Evolutionary conservation across 2,797 vertebrate species (phyloP).

Genomic region (Scomberomorus guttatus): DNA sequence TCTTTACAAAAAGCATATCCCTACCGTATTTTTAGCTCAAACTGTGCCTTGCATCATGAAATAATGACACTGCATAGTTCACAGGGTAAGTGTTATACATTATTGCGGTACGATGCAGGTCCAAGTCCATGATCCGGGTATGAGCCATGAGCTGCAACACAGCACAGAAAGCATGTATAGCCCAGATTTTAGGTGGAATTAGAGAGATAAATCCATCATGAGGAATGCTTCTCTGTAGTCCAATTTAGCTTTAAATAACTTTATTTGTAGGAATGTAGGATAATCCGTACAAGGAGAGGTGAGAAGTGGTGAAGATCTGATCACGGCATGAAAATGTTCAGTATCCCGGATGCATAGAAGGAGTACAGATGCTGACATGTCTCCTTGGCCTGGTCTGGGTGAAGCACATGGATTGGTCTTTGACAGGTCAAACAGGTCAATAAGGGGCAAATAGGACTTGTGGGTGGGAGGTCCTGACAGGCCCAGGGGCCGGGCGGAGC

Average conservation of each 20-base stretch:
- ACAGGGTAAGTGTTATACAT: conserved; percentile 89
- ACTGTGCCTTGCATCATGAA: conserved; percentile 87
- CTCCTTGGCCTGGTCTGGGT: conserved; percentile 35
- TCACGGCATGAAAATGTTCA: conserved; percentile 23
- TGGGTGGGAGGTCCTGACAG: conserved; percentile 95
- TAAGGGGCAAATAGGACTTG: conserved; percentile 95
- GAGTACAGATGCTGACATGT: conserved; percentile 17
- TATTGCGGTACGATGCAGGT: conserved; percentile 92
- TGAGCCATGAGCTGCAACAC: conserved; percentile 31
- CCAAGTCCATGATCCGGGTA: conserved; percentile 43
- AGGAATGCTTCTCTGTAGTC: conserved; percentile 17
- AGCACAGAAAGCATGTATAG: conserved; percentile 44
- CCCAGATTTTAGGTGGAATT: conserved; percentile 35
- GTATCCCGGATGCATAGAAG: conserved; percentile 74
- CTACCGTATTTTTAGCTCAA: conserved; percentile 80
- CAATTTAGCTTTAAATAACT: conserved; percentile 14
- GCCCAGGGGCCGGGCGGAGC: conserved; percentile 94
- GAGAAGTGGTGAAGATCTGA: conserved; percentile 10
- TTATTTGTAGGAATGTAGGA: too few relatives aligned
- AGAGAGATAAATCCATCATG: conserved; percentile 53
- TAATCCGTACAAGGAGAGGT: conserved; percentile 53
- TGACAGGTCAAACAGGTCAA: conserved; percentile 68
- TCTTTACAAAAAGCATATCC: conserved; percentile 62
- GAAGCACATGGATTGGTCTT: conserved; percentile 39
- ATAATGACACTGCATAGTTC: conserved; percentile 97